These are phyloP conservation scores for Thinocorus orbignyianus DNA, from an alignment of 2,113 vertebrate species.

Conservation along the genomic window DNA sequence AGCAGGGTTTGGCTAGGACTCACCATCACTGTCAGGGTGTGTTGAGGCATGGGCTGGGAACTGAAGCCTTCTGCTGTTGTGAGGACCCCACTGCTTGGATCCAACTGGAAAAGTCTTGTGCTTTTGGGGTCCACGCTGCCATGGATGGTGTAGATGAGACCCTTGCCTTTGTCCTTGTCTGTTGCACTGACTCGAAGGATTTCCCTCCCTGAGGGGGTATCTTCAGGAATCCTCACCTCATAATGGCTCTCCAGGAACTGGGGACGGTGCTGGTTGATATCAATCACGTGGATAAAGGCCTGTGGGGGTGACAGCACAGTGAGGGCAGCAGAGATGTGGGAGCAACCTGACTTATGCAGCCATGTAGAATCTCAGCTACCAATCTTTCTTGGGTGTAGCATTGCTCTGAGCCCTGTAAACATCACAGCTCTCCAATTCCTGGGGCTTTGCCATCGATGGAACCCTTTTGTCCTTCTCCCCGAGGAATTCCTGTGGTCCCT, in stretches of 20 bases:
- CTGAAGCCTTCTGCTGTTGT: constrained; percentile 84
- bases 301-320: constrained; percentile 36
- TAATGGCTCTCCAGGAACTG: constrained; percentile 86
- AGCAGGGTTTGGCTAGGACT: neutral
- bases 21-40: constrained; percentile 92
- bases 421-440: neutral
- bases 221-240: constrained; percentile 83
- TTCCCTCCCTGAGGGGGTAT: constrained; percentile 84
- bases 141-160: constrained; percentile 89
- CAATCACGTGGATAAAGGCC: constrained; percentile 89
- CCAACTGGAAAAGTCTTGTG: constrained; percentile 86
- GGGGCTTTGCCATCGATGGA: neutral
- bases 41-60: constrained; percentile 78
- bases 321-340: neutral
- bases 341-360: neutral
- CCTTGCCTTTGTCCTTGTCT: constrained; percentile 87
- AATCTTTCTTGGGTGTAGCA: fast-evolving
- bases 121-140: constrained; percentile 84
- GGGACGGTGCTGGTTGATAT: constrained; percentile 90
- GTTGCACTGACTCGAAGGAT: constrained; percentile 85
- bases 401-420: neutral
- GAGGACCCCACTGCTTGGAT: constrained; percentile 86
- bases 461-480: neutral
- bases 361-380: neutral
- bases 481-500: neutral